Evolutionary conservation across 2,797 vertebrate species (phyloP).

Genomic region (Mormyrus proboscirostris): DNA sequence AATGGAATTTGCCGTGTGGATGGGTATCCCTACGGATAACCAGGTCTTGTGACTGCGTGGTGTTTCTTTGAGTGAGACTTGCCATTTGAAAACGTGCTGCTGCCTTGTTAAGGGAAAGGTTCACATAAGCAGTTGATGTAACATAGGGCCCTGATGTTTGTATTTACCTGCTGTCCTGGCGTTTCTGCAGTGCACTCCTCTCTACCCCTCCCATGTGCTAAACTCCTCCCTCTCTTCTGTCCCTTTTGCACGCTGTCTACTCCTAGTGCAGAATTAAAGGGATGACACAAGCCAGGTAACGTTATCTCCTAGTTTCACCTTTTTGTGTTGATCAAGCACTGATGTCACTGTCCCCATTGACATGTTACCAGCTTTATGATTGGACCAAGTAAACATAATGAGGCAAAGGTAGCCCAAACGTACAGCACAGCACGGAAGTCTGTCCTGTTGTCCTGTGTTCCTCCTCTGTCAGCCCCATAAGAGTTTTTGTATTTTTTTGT

Average conservation of each 20-base stretch:
- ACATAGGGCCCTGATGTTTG: not conserved
- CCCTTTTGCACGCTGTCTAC: conserved; percentile 73
- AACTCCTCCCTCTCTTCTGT: conserved; percentile 73
- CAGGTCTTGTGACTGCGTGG: not conserved
- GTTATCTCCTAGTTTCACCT: conserved; percentile 24
- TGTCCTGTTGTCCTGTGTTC: not conserved
- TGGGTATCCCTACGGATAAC: not conserved
- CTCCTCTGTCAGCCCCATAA: not conserved
- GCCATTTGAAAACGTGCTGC: not conserved
- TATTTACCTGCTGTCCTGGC: conserved; percentile 5
- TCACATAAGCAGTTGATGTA: not conserved
- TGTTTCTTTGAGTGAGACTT: not conserved
- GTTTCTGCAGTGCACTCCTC: conserved; percentile 31
- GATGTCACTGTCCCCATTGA: not conserved
- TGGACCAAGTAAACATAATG: not conserved
- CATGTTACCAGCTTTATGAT: not conserved
- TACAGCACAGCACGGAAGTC: not conserved
- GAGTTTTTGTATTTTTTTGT: not conserved
- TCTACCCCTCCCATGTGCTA: conserved; percentile 43
- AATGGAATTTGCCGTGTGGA: not conserved
- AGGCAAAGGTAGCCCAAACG: not conserved
- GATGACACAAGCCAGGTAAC: conserved; percentile 87
- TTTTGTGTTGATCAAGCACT: not conserved
- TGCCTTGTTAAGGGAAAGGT: not conserved
- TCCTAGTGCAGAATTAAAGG: conserved; percentile 96